Conservation (phyloP, 2,888 invertebrate species). For the Phytoseiulus persimilis region DNA sequence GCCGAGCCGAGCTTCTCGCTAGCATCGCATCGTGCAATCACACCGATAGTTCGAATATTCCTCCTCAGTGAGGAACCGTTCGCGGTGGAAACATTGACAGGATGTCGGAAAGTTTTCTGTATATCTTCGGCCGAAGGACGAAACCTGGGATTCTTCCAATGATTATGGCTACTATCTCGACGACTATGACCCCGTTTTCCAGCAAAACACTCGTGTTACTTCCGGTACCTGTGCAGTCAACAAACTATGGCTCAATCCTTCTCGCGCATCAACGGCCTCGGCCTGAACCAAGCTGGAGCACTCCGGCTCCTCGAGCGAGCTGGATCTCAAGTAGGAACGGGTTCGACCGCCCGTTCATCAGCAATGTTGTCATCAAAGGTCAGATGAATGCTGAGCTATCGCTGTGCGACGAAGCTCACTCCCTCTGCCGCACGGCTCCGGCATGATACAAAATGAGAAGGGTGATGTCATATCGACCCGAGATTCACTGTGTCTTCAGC, state of each 20-base stretch:
- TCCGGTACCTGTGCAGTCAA: neutral
- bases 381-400: no score
- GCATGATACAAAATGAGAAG: no score
- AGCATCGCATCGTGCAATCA: neutral
- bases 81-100: neutral
- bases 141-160: neutral
- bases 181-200: neutral
- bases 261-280: neutral
- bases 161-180: neutral
- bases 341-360: no score
- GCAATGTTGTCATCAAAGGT: no score
- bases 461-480: no score
- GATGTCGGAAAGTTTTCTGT: neutral
- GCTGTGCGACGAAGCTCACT: no score
- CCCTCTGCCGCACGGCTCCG: no score
- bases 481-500: no score
- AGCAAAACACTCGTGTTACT: neutral
- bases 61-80: neutral
- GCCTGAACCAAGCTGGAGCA: neutral
- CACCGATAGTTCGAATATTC: neutral
- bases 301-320: neutral
- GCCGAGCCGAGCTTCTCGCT: no score
- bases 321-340: neutral
- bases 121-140: neutral
- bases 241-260: neutral